These are phyloP conservation scores for Plebejus anna DNA, from an alignment of 2,888 invertebrate genomes.

Conservation along the genomic window DNA sequence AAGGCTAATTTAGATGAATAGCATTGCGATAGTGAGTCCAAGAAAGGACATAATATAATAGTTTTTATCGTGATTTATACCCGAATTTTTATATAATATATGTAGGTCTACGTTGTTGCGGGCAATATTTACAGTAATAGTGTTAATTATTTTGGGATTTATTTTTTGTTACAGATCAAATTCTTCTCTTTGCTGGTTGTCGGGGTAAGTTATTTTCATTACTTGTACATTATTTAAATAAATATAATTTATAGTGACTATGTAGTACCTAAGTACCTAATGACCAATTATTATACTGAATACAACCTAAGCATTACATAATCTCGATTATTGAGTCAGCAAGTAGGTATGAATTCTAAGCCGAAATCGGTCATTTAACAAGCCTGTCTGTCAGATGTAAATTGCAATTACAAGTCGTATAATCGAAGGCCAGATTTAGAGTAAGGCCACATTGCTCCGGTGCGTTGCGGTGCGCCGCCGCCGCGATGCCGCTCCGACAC, in stretches of 20 bases:
- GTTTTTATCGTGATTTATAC: no score
- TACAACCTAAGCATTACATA: neutral
- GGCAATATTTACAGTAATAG: neutral
- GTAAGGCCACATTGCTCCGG: neutral
- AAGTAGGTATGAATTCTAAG: neutral
- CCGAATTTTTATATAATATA: no score
- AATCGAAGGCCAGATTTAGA: slow-evolving; percentile 14
- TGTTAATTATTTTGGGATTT: no score
- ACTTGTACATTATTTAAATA: neutral
- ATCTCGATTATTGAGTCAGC: neutral
- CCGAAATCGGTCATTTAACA: neutral
- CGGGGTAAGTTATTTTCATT: slow-evolving; percentile 6
- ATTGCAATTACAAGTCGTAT: slow-evolving; percentile 20
- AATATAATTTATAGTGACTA: no score
- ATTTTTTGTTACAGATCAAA: slow-evolving; percentile 11
- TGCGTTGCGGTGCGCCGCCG: neutral
- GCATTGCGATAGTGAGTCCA: neutral
- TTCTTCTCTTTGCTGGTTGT: neutral
- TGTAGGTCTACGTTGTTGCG: no score
- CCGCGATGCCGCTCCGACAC: no score
- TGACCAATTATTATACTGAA: no score
- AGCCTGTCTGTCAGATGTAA: slow-evolving; percentile 14
- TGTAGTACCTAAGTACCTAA: no score
- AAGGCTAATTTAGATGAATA: neutral
- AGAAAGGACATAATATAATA: no score